Evolutionary conservation across 64 coral and sea anemone species (phyloP).

Genomic region (Pocillopora damicornis): DNA sequence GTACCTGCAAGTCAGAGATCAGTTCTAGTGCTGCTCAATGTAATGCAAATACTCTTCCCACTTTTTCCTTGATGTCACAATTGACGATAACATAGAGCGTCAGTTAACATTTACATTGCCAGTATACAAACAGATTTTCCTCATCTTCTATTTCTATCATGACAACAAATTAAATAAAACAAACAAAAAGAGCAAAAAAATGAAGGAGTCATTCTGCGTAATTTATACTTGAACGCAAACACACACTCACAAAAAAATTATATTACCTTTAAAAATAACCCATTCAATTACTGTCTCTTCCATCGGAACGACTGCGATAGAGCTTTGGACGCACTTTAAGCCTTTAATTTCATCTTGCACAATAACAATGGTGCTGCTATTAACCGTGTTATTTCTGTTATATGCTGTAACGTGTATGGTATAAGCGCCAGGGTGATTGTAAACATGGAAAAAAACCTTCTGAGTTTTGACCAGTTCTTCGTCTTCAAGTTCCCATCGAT

Average conservation of each 20-base stretch:
- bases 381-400: constrained; percentile 29
- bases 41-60: too few relatives aligned
- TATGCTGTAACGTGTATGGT: constrained; percentile 26
- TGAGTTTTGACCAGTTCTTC: neutral
- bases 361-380: neutral
- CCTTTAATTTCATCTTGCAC: constrained; percentile 26
- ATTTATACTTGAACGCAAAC: too few relatives aligned
- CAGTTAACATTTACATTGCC: too few relatives aligned
- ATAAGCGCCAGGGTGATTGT: constrained; percentile 35
- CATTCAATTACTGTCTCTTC: constrained; percentile 18
- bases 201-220: too few relatives aligned
- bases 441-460: constrained; percentile 4
- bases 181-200: too few relatives aligned
- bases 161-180: too few relatives aligned
- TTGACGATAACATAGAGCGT: too few relatives aligned
- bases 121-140: too few relatives aligned
- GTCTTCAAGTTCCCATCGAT: constrained; percentile 48
- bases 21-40: neutral
- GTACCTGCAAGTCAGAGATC: constrained; percentile 30
- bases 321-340: neutral
- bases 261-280: constrained; percentile 36
- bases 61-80: too few relatives aligned
- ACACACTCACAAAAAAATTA: neutral
- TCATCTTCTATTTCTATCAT: too few relatives aligned
- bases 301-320: constrained; percentile 6